Base-by-base conservation (phyloP, 53 echinoderm and acorn worm genomes). In the Antedon mediterranea region DNA sequence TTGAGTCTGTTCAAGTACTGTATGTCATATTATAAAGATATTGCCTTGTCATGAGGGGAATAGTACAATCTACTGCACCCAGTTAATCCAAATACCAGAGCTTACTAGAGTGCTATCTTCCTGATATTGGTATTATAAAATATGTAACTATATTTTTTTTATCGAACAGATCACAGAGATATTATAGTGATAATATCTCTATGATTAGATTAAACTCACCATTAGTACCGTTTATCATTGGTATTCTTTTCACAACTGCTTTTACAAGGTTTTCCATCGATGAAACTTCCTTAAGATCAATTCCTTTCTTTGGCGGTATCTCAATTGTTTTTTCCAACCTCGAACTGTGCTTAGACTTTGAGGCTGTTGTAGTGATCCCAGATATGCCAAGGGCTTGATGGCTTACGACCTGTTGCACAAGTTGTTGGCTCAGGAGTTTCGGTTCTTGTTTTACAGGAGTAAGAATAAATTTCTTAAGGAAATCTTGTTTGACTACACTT, bases 191-290 rank as follows among this genome's bases (percentile, higher is more conserved):
- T n/a, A n/a, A n/a, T n/a, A n/a, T n/a, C n/a, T n/a, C n/a, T n/a
- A n/a, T n/a, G n/a, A 23, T 23, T 57, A 23, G 15, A 57, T 57
- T 11, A 31, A 20, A 77, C 91, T 88, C 71, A 97, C 97, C 89
- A 74, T 92, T 89, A 34, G 80, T 82, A 0, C 85, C 78, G 32
- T 84, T 85, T 34, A 89, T 84, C 30, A 97, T 76, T 15, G 90
- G 97, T n/a, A 78, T 92, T 43, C 85, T 86, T 76, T 89, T 90
- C 11, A 90, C 97, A 15, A 88, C 84, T 23, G 83, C 85, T 33
- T 76, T 80, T 23, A 97, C 76, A 7, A 97, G 77, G 33, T 97
- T 85, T 71, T 97, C 97, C 74, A 92, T 86, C 4, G 84, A 82
- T 33, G 72, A 75, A 30, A 97, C 80, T 28, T 85, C 81, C 31